Evolutionary conservation across 2,113 vertebrate species (phyloP).

Genomic region (Trachemys scripta): DNA sequence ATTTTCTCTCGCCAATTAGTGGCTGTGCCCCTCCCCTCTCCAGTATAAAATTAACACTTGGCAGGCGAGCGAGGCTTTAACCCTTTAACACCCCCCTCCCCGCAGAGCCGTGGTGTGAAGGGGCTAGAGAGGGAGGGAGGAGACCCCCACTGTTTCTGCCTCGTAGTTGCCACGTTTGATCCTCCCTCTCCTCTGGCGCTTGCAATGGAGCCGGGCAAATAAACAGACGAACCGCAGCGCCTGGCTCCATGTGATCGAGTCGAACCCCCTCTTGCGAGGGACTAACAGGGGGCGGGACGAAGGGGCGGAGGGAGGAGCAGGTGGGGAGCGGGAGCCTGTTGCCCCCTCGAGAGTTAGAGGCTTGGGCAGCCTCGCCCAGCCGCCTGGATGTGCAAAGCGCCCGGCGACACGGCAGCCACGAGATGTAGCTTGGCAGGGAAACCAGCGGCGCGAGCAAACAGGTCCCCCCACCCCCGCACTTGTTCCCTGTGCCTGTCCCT

Average conservation of each 20-base stretch:
- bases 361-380: not conserved
- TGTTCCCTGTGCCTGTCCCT: not conserved
- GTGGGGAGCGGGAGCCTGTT: not conserved
- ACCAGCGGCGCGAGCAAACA: conserved; percentile 5
- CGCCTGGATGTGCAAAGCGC: not conserved
- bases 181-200: too few species aligned
- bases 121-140: not conserved
- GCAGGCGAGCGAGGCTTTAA: not conserved
- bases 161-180: not conserved
- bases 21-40: not conserved
- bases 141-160: too few species aligned
- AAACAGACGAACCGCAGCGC: not conserved
- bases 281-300: not conserved
- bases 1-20: not conserved
- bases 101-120: not conserved
- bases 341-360: conserved; percentile 26
- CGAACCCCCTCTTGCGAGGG: not conserved
- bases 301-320: not conserved
- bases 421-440: not conserved
- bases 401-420: not conserved
- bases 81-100: not conserved
- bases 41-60: not conserved
- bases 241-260: not conserved
- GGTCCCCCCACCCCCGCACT: conserved; percentile 37
- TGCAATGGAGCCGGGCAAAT: not conserved